Percentiles rank a stretch among this genome's conserved stretches.
These are phyloP conservation scores for Stylophora pistillata DNA, from an alignment of 64 coral and sea anemone species.

Conservation along the genomic window DNA sequence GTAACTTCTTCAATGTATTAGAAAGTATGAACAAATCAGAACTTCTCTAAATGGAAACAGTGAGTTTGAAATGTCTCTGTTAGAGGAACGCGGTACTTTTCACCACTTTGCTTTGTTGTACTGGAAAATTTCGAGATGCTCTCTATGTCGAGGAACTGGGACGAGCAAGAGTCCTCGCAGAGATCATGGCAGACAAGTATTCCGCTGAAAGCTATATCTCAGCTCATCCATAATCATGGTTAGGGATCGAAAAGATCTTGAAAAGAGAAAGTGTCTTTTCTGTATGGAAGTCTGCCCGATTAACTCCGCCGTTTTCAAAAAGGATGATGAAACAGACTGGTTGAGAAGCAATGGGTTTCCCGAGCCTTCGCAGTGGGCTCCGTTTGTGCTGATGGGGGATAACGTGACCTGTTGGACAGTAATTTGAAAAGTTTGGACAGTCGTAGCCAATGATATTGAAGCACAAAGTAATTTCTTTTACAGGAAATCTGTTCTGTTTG, in stretches of 20 bases:
- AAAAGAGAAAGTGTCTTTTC: neutral
- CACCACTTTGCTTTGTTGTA: neutral
- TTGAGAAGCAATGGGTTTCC: too few relatives aligned
- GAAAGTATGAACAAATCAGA: neutral
- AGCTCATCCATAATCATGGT: neutral
- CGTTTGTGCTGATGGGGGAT: too few relatives aligned
- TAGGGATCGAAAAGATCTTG: neutral
- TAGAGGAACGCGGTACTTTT: neutral
- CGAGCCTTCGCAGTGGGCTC: too few relatives aligned
- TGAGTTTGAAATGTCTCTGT: neutral
- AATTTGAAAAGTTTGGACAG: too few relatives aligned
- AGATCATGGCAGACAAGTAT: neutral
- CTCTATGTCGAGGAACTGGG: neutral
- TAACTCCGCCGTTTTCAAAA: too few relatives aligned
- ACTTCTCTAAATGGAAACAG: neutral
- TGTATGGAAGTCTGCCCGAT: too few relatives aligned
- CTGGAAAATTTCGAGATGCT: neutral
- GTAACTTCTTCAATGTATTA: neutral
- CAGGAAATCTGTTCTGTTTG: too few relatives aligned
- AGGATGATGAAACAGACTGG: too few relatives aligned
- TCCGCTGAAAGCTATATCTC: neutral
- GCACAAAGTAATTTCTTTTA: too few relatives aligned
- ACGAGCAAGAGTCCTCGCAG: neutral
- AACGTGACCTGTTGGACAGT: too few relatives aligned
- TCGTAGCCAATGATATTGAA: too few relatives aligned